Evolutionary conservation across 2,797 vertebrate genomes (phyloP), one percentile per base, ranked within the genome.

Genomic region (Spinus olivaceus): DNA sequence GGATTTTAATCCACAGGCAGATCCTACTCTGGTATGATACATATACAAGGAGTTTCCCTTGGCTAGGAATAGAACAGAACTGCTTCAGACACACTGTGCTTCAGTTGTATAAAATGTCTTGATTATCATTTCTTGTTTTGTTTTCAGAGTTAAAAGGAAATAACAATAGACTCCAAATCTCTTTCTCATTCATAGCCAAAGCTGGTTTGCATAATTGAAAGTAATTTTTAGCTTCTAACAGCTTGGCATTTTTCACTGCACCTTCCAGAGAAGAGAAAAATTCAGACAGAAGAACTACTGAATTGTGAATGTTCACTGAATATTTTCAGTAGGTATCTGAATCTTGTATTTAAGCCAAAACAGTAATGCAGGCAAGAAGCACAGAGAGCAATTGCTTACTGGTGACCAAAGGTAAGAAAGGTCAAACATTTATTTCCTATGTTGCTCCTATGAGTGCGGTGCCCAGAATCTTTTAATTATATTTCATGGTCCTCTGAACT

Each of bases 401-500:
- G 78, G 61, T 47, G 91, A 94, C 79, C 89, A 94, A 92, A 87
- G 85, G 82, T 80, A 96, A 61, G 76, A 96, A 94, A 95, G 92
- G 92, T 95, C 93, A 95, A 95, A 88, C 2, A 2, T 86, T 94
- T 93, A 90, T 95, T 90, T 94, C 92, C 90, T 90, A 35, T 30
- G 87, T 89, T 53, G 81, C 61, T 92, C 59, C 80, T 88, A 70
- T 50, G 81, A 1, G 0, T 60, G 71, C 66, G 53, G 56, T 37
- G 65, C 81, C 41, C 76, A 94, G 92, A 95, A 94, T 90, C n/a
- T 82, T 96, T 96, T 89, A 95, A 97, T 95, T 95, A 64, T 93
- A 96, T 96, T 96, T 96, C 94, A 94, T 63, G 95, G 86, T 80
- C 54, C 76, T 95, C 69, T 94, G 90, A 95, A 96, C 94, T 90